Base-by-base conservation (phyloP, 2,888 invertebrate species). In the Lydus trimaculatus region DNA sequence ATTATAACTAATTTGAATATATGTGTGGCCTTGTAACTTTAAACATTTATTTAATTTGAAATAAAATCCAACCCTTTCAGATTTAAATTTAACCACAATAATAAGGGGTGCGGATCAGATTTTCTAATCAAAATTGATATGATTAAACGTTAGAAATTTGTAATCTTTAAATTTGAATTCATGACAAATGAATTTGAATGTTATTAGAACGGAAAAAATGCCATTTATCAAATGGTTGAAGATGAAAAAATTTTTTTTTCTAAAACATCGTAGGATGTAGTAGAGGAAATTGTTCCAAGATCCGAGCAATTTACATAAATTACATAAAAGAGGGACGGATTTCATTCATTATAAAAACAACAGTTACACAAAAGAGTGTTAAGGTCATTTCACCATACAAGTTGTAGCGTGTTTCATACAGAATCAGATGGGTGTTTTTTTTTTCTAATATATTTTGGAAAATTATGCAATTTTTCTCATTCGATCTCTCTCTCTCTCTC, bases 291-390 rank as follows among this genome's bases (percentile, higher is more conserved):
- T 23, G 56, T 25, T 56, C 56, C 25, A 56, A 56, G 56, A 56
- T 56, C 48, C 48, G 48, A 52, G 25, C 15, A 56, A 56, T 56
- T 56, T 56, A 56, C 56, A 56, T 56, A 56, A 52, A 56, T 56
- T 56, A 56, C 56, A 25, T 25, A 25, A 25, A 56, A 25, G 13
- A 56, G 56, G 56, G 56, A 56, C 56, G 56, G 56, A 56, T 56
- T 56, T 56, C 56, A 56, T 56, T 56, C 56, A 56, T 56, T 52
- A 52, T 15, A 25, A 52, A 20, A 56, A 56, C 52, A 52, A 52
- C 48, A 39, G 59, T 31, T 65, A 23, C 31, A 65, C 39, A 63
- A n/a, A 31, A 52, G 23, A 39, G 15, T 56, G 56, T 56, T 56
- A 56, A 56, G 56, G 56, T 56, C 56, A 25, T 56, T 23, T 13